Evolutionary conservation across 2,797 vertebrate genomes (phyloP).

Genomic region (Liparis tanakae): DNA sequence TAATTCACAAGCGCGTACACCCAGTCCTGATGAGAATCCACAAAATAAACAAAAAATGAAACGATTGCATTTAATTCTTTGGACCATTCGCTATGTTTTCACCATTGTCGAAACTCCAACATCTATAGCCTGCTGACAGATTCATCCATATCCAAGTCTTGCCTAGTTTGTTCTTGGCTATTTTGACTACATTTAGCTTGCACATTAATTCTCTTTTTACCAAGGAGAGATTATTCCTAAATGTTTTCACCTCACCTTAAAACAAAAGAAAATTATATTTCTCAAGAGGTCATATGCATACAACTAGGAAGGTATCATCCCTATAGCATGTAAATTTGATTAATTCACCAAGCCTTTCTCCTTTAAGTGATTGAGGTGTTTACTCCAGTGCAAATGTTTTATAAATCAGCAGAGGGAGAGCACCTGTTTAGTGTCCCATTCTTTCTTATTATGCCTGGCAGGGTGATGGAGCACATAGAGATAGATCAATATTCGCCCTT

Average conservation of each 20-base stretch:
- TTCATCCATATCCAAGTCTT: constrained; percentile 38
- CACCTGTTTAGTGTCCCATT: constrained; percentile 76
- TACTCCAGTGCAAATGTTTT: constrained; percentile 73
- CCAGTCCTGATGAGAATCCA: constrained; percentile 9
- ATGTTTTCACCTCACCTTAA: constrained; percentile 35
- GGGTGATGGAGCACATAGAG: constrained; percentile 75
- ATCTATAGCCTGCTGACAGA: constrained; percentile 1
- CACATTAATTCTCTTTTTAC: constrained; percentile 44
- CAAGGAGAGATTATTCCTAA: constrained; percentile 35
- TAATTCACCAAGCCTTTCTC: constrained; percentile 52
- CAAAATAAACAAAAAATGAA: not conserved
- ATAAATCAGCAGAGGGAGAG: constrained; percentile 70
- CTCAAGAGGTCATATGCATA: constrained; percentile 40
- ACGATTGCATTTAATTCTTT: too few species aligned
- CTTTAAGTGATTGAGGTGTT: constrained; percentile 73
- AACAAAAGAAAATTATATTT: constrained; percentile 21
- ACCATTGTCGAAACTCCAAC: not conserved
- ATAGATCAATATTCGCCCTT: constrained; percentile 73
- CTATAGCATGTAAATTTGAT: constrained; percentile 49
- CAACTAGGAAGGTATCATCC: constrained; percentile 32
- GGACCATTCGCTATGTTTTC: constrained; percentile 6
- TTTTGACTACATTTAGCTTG: constrained; percentile 43
- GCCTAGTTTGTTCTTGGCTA: constrained; percentile 21
- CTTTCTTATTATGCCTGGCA: constrained; percentile 76
- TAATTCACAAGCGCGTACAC: constrained; percentile 7